A percentile compares a stretch with the other conserved stretches of the same genome.
These are phyloP conservation scores for Drosophila obscura DNA, from an alignment of 1,140 invertebrate genomes.

Conservation along the genomic window DNA sequence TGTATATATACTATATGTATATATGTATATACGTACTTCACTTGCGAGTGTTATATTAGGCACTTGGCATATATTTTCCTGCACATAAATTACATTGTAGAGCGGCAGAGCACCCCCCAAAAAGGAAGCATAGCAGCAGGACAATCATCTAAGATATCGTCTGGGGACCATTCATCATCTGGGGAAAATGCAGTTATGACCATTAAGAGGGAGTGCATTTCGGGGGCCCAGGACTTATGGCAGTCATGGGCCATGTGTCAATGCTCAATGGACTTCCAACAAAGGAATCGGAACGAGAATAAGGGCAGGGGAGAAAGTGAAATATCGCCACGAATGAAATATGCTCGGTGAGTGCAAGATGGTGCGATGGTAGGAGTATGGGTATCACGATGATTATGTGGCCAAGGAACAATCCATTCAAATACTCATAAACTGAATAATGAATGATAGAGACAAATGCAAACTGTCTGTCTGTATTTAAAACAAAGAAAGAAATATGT, in stretches of 20 bases:
- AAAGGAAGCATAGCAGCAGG: conserved; percentile 1
- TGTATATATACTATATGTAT: neutral
- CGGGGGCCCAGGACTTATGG: conserved; percentile 39
- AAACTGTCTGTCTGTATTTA: neutral
- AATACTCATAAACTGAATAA: conserved; percentile 45
- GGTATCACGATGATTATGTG: conserved; percentile 42
- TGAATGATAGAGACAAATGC: conserved; percentile 21
- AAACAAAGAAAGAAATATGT: neutral
- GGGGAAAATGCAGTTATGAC: conserved; percentile 34
- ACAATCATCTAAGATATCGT: conserved; percentile 25
- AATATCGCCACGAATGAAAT: conserved; percentile 39
- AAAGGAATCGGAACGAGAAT: conserved; percentile 10
- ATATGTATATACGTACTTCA: neutral
- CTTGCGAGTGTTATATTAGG: conserved; percentile 5
- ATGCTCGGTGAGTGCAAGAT: conserved; percentile 10
- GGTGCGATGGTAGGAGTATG: neutral
- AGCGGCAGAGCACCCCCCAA: conserved; percentile 4
- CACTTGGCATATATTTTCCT: conserved; percentile 32
- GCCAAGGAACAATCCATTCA: conserved; percentile 38
- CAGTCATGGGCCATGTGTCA: conserved; percentile 47
- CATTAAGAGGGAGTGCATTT: conserved; percentile 51
- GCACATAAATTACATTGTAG: conserved; percentile 53
- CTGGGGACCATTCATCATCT: conserved; percentile 52
- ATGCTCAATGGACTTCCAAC: conserved; percentile 41
- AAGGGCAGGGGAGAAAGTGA: neutral